phyloP scores from a whole-genome alignment of 2,113 vertebrate genomes.

The Rousettus leschenaultii region DNA sequence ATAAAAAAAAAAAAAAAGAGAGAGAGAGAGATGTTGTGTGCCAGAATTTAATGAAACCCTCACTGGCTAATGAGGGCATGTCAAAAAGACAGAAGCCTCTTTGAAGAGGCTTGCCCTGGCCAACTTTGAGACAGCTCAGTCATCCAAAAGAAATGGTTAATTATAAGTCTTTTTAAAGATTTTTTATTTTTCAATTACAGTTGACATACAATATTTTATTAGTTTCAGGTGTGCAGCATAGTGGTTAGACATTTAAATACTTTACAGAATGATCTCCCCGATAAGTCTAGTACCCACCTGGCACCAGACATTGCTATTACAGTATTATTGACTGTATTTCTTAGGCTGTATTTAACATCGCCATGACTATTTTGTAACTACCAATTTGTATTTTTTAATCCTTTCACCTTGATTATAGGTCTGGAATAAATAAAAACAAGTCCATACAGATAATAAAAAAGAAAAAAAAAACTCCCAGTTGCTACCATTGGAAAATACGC shows the following conservation, averaged over 20 bases:
- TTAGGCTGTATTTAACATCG: no score
- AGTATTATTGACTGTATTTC: no score
- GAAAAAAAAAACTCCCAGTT: not conserved
- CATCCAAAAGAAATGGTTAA: not conserved
- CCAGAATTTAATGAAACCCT: not conserved
- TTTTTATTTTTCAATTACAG: no score
- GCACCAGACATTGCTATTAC: no score
- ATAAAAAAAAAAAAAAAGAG: no score
- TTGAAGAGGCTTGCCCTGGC: not conserved
- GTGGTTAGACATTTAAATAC: no score
- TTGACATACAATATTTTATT: no score
- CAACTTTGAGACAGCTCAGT: not conserved
- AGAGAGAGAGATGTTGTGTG: not conserved
- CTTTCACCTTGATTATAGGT: not conserved
- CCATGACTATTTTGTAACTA: no score
- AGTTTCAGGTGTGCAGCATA: no score
- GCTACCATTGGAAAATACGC: not conserved
- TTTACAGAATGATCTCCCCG: no score
- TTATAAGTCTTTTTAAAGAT: not conserved
- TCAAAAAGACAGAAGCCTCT: not conserved
- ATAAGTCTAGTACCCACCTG: no score
- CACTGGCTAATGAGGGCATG: not conserved
- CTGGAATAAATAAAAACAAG: not conserved
- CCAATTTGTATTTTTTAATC: no score
- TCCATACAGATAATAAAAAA: not conserved